phyloP scores from a whole-genome alignment of 2,797 vertebrate species.

The Miichthys miiuy region DNA sequence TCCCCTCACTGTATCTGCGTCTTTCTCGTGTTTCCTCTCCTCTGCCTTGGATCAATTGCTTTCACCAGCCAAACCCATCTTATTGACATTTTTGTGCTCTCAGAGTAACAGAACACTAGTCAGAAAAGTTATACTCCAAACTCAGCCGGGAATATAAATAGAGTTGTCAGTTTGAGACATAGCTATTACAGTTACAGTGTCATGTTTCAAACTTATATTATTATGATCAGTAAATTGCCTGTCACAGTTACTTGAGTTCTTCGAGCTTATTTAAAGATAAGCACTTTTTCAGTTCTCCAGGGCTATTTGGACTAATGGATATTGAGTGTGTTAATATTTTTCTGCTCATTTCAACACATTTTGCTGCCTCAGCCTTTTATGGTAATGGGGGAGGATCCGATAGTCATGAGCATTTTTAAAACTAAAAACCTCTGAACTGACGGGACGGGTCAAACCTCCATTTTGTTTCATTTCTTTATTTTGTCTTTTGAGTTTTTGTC shows the following conservation, averaged over 20 bases:
- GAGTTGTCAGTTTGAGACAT: conserved; percentile 68
- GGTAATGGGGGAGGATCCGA: conserved; percentile 22
- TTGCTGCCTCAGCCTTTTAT: conserved; percentile 50
- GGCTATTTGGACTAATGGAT: conserved; percentile 59
- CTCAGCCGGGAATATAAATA: conserved; percentile 63
- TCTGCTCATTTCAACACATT: conserved; percentile 44
- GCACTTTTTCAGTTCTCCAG: conserved; percentile 56
- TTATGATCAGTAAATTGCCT: conserved; percentile 69
- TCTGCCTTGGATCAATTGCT: conserved; percentile 65
- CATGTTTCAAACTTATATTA: conserved; percentile 66
- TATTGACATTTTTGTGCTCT: conserved; percentile 69
- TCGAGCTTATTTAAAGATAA: conserved; percentile 73
- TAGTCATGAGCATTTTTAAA: conserved; percentile 15
- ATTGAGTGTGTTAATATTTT: conserved; percentile 60
- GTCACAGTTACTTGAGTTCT: conserved; percentile 68
- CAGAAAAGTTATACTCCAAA: conserved; percentile 51
- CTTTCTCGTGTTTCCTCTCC: conserved; percentile 60
- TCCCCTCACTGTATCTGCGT: conserved; percentile 22
- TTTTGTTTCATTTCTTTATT: neutral
- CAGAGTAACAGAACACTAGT: conserved; percentile 70
- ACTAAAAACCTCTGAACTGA: conserved; percentile 6
- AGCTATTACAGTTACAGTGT: conserved; percentile 65
- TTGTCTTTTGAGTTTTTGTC: neutral
- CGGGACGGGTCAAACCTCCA: neutral
- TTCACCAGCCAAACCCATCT: conserved; percentile 51